These are phyloP conservation scores for Ceratosolen solmsi DNA, from an alignment of 1,140 invertebrate species.

Conservation along the genomic window DNA sequence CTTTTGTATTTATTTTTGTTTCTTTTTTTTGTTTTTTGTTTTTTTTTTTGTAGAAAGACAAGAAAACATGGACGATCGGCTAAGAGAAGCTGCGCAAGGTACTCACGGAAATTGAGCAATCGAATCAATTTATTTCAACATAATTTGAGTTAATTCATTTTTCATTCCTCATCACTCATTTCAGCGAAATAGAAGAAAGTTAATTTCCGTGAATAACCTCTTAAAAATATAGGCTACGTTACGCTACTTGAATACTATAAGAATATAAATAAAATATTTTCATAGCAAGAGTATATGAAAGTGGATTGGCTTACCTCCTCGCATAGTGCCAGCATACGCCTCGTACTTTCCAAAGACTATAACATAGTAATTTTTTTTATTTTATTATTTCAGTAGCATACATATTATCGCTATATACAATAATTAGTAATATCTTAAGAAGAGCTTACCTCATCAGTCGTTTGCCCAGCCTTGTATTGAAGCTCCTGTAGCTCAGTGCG, in stretches of 20 bases:
- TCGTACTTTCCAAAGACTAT: conserved; percentile 96
- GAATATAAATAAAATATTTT: conserved; percentile 18
- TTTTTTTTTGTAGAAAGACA: too few relatives aligned
- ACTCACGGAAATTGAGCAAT: conserved; percentile 21
- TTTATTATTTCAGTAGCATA: background rate
- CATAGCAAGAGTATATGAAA: conserved; percentile 19
- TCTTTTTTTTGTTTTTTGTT: too few relatives aligned
- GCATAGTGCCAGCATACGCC: conserved; percentile 95
- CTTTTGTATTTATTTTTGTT: too few relatives aligned
- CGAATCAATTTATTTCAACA: background rate
- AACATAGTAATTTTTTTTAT: conserved; percentile 70
- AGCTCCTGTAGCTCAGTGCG: conserved; percentile 92
- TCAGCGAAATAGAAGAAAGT: conserved; percentile 6
- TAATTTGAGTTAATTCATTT: background rate
- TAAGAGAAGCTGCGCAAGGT: background rate
- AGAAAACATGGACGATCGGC: background rate
- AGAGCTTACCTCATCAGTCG: conserved; percentile 93
- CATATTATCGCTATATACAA: background rate
- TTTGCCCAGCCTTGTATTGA: conserved; percentile 88
- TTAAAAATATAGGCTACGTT: background rate
- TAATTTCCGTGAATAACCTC: conserved; percentile 2
- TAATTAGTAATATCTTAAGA: too few relatives aligned
- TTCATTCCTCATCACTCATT: background rate
- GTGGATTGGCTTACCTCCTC: conserved; percentile 88
- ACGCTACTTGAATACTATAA: background rate